phyloP scores from a whole-genome alignment of 2,113 vertebrate genomes.

The Ellobius talpinus region DNA sequence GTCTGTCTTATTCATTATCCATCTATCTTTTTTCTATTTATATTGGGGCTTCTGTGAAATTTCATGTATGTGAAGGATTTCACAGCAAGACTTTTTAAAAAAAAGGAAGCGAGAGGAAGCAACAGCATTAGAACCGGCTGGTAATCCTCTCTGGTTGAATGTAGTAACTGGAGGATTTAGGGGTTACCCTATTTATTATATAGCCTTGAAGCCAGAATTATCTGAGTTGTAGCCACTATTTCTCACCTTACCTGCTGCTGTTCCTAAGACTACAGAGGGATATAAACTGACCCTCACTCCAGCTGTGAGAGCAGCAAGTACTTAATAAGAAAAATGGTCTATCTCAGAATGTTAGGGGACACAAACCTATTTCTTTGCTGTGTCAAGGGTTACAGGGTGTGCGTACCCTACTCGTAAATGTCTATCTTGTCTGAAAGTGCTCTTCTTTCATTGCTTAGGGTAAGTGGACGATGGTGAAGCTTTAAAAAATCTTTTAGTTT shows the following conservation, averaged over 20 bases:
- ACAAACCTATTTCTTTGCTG: not conserved
- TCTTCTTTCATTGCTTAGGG: not conserved
- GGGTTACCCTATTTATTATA: not conserved
- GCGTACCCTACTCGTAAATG: not conserved
- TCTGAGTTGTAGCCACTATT: not conserved
- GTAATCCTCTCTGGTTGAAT: not conserved
- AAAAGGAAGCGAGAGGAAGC: not conserved
- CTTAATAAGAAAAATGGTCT: conserved; percentile 60
- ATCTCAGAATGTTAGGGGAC: not conserved
- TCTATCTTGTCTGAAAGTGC: not conserved
- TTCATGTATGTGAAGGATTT: conserved; percentile 13
- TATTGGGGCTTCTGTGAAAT: not conserved
- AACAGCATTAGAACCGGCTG: not conserved
- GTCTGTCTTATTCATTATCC: not conserved
- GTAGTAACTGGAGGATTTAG: not conserved
- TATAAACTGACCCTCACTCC: not conserved
- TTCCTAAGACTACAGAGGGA: not conserved
- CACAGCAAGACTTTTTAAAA: not conserved
- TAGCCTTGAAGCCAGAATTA: not conserved
- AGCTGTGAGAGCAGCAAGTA: conserved; percentile 8
- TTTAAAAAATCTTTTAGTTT: not conserved
- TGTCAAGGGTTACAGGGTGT: not conserved
- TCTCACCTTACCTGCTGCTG: not conserved
- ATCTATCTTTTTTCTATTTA: not conserved
- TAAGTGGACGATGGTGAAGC: not conserved